These are phyloP conservation scores for Danionella dracula DNA, from an alignment of 2,797 vertebrate genomes.

Conservation along the genomic window DNA sequence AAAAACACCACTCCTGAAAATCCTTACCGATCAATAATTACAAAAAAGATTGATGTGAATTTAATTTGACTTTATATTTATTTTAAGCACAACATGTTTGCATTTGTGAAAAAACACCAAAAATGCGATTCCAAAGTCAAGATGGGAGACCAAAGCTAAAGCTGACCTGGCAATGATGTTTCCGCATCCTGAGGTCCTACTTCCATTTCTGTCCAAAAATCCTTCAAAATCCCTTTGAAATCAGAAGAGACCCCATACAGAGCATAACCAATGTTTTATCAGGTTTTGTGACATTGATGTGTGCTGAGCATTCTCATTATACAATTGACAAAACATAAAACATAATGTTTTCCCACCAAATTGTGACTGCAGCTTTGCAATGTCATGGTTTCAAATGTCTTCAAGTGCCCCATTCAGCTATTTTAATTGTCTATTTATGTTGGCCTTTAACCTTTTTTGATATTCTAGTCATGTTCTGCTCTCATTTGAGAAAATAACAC, in stretches of 20 bases:
- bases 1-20: constrained; percentile 22
- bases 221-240: no score
- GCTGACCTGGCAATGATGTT: background rate
- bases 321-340: background rate
- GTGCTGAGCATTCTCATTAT: no score
- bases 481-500: no score
- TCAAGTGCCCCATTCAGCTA: background rate
- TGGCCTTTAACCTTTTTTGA: no score
- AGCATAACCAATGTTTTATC: no score
- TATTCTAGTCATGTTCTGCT: no score
- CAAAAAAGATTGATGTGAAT: background rate
- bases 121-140: background rate
- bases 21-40: constrained; percentile 14
- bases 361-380: background rate
- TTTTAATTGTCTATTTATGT: background rate
- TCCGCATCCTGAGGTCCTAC: no score
- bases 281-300: background rate
- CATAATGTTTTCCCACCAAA: background rate
- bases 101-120: background rate
- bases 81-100: constrained; percentile 30
- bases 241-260: no score
- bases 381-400: background rate
- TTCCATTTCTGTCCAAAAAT: no score
- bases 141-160: background rate
- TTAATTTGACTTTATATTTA: constrained; percentile 17